Percentiles rank a stretch among this genome's conserved stretches.
These are phyloP conservation scores for human (Homo sapiens) DNA, from an alignment of 2,113 vertebrate species.

Conservation along the genomic window DNA sequence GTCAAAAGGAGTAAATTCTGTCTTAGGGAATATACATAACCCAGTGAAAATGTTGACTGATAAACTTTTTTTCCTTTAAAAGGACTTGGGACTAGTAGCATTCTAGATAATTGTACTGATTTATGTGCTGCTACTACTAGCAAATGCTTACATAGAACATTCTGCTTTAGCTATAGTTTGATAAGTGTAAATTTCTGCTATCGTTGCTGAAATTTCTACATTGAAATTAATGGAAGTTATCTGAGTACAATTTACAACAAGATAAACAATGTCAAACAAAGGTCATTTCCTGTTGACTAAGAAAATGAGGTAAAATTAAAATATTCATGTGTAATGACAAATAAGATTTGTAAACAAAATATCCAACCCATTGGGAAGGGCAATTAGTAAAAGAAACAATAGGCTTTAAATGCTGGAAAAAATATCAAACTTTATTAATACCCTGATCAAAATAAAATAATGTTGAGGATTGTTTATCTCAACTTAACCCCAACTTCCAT, in stretches of 20 bases:
- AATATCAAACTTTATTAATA: neutral
- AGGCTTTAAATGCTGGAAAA: constrained; percentile 5
- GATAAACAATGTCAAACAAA: constrained; percentile 20
- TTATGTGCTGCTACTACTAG: neutral
- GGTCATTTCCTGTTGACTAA: neutral
- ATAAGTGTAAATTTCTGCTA: constrained; percentile 30
- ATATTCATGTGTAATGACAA: neutral
- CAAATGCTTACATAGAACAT: constrained; percentile 29
- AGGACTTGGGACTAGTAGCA: neutral
- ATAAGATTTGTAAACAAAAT: neutral
- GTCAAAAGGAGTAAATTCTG: neutral
- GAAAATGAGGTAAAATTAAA: constrained; percentile 17
- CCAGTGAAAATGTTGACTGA: neutral
- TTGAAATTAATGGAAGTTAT: constrained; percentile 14
- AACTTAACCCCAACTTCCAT: neutral
- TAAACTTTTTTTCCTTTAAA: neutral
- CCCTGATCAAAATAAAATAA: neutral
- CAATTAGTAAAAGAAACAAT: neutral
- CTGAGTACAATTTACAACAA: neutral
- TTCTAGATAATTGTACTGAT: constrained; percentile 31
- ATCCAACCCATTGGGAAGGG: neutral
- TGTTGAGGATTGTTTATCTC: neutral
- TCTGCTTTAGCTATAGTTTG: neutral
- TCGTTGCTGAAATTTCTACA: neutral
- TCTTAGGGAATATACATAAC: neutral